Base-by-base conservation (phyloP, 2,888 invertebrate species). In the Spodoptera picta region DNA sequence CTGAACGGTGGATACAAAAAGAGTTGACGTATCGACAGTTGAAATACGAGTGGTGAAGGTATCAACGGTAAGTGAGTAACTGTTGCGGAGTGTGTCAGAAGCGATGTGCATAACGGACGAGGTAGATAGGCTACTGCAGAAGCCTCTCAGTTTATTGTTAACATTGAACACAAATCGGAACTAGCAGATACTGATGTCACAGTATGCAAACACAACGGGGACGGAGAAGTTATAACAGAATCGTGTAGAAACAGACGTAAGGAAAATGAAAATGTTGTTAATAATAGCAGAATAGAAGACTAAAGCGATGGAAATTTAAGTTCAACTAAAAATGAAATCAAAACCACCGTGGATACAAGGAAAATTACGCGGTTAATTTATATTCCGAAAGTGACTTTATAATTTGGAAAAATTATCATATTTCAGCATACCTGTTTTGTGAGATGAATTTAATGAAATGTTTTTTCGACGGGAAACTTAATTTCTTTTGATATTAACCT, bases 21-120 rank as follows among this genome's bases (percentile, higher is more conserved):
- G 71, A 73, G 67, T 63, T 75, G 83, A 81, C 77, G 67, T 77
- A 76, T 76, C 75, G 83, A 83, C 82, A 80, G 67, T 60, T 72
- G 63, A 77, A 79, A 77, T 74, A 70, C 56, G 52, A 64, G 57
- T 69, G 62, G 66, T 57, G 65, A 72, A 68, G 48, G 48, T 65
- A 67, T 64, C 57, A 46, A 65, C 42, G 58, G 60, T 63, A 65
- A 68, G 55, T 69, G 57, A 60, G 69, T 58, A 52, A 54, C 60
- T 60, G 49, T 58, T 48, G 47, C 60, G 44, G 48, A 46, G 61
- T 24, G 44, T 31, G 68, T 52, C 72, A 58, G 45, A n/a, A 46
- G 45, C 54, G 54, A 43, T 55, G 47, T 42, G 60, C 46, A 58
- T 53, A 67, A 31, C 66, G 48, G 60, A 73, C 31, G 52, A 52